Conservation (phyloP, 2,888 invertebrate species). For the Acrobasis consociella region DNA sequence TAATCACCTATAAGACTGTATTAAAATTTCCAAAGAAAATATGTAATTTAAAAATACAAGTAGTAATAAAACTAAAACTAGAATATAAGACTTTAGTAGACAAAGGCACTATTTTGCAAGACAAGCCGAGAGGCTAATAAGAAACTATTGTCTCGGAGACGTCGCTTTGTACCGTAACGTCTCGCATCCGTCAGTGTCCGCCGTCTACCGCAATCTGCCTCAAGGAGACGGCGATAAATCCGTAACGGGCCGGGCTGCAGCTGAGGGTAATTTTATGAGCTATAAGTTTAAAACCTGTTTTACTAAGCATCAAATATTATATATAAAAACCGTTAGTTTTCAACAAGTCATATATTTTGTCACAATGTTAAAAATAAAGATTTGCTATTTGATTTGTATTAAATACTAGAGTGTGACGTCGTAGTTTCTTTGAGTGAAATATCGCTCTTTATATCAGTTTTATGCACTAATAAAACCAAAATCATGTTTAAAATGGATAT, state of each 20-base stretch:
- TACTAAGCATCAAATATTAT: neutral
- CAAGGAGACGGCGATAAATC: conserved; percentile 67
- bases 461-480: no score
- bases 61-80: neutral
- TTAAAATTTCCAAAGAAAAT: no score
- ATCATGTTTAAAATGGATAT: no score
- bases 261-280: conserved; percentile 11
- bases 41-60: no score
- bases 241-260: neutral
- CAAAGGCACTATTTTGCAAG: neutral
- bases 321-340: no score
- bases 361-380: no score
- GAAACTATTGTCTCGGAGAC: conserved; percentile 23
- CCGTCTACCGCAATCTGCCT: conserved; percentile 50
- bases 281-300: conserved; percentile 13
- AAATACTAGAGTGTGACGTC: no score
- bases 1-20: no score
- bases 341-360: no score
- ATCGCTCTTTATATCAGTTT: no score
- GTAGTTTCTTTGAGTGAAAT: no score
- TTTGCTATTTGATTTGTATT: no score
- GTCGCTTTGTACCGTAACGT: conserved; percentile 53
- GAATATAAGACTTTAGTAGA: neutral
- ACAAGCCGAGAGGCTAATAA: conserved; percentile 10
- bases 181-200: conserved; percentile 46